phyloP scores from a whole-genome alignment of 2,797 vertebrate genomes.

The Eulemur rubriventer region DNA sequence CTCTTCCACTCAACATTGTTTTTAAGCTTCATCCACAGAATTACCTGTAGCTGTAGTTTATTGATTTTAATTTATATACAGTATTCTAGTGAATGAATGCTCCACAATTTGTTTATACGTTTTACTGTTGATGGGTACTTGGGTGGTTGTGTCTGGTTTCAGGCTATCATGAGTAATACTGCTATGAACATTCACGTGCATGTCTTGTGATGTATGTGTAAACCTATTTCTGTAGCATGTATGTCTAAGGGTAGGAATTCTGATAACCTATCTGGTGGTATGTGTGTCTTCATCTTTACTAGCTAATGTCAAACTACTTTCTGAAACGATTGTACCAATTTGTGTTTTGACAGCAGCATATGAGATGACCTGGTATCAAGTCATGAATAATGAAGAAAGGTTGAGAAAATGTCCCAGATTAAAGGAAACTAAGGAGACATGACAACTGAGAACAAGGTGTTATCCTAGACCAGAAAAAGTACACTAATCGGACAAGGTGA shows the following conservation, averaged over 20 bases:
- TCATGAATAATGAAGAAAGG: not conserved
- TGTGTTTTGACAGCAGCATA: not conserved
- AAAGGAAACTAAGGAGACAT: not conserved
- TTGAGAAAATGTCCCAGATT: not conserved
- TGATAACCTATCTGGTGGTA: not conserved
- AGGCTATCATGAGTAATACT: not conserved
- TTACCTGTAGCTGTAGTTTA: not conserved
- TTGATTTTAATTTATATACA: not conserved
- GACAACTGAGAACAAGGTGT: not conserved
- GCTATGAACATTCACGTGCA: not conserved
- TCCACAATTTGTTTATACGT: not conserved
- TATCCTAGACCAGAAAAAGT: not conserved
- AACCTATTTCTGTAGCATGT: not conserved
- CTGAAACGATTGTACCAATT: not conserved
- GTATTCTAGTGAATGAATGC: not conserved
- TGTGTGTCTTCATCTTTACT: not conserved
- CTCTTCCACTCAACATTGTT: not conserved
- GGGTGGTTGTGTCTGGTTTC: not conserved
- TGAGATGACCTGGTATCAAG: not conserved
- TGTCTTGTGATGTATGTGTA: not conserved
- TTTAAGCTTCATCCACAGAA: not conserved
- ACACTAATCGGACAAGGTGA: not conserved
- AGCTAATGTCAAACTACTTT: slow-evolving; percentile 22
- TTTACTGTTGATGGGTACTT: not conserved
- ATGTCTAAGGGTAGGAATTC: not conserved